Evolutionary conservation across 2,797 vertebrate genomes (phyloP).

Genomic region (Myotis pilosus): DNA sequence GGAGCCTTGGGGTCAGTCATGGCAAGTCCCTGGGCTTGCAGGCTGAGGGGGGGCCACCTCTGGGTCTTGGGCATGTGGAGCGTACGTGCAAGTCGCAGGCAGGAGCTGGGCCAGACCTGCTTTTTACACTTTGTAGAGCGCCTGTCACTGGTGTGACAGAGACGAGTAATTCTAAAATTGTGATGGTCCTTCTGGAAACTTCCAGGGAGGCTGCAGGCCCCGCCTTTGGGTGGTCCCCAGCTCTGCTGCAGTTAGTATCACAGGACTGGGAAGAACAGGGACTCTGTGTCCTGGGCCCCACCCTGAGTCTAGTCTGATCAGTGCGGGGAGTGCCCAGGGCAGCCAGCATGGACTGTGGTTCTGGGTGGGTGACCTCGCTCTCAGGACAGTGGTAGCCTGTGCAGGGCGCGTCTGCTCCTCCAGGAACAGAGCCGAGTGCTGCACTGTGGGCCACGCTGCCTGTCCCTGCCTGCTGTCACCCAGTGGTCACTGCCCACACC

Average conservation of each 20-base stretch:
- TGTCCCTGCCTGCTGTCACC: background rate
- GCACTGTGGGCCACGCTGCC: background rate
- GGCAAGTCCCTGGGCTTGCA: background rate
- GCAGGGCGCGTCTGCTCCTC: background rate
- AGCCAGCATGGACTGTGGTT: no score
- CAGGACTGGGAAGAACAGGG: background rate
- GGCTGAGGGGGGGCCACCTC: background rate
- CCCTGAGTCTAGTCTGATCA: background rate
- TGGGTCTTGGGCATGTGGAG: fast-evolving
- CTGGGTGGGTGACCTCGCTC: background rate
- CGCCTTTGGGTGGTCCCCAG: background rate
- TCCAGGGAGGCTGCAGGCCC: background rate
- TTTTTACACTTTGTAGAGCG: no score
- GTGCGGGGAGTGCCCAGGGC: background rate
- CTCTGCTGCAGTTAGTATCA: background rate
- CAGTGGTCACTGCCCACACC: background rate
- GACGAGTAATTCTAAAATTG: no score
- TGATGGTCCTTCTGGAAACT: background rate
- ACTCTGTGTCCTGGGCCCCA: background rate
- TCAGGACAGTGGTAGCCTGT: background rate
- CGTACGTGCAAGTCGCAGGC: fast-evolving
- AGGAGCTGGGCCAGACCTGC: background rate
- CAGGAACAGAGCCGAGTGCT: background rate
- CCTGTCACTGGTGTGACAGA: background rate
- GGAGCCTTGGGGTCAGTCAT: background rate